A percentile compares a stretch with the other conserved stretches of the same genome.
These are phyloP conservation scores for Drosophila sechellia DNA, from an alignment of 1,140 invertebrate species.

Conservation along the genomic window DNA sequence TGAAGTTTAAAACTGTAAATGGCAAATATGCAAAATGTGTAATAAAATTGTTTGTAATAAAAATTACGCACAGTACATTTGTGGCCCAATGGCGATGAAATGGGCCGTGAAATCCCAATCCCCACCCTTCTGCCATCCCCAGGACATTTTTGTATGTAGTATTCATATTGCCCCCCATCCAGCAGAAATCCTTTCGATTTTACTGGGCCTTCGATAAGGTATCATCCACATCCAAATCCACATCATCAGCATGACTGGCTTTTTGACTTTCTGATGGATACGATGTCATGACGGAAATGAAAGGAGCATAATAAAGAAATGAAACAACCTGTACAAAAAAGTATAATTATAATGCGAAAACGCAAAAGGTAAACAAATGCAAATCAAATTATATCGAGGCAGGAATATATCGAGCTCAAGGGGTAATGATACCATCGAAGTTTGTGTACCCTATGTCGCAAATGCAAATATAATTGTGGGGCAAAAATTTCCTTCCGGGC, in stretches of 20 bases:
- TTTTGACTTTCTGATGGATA: slow-evolving; percentile 66
- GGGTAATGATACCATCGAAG: slow-evolving; percentile 1
- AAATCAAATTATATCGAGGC: slow-evolving; percentile 54
- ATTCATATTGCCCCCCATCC: background rate
- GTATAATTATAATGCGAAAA: slow-evolving; percentile 38
- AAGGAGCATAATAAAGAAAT: slow-evolving; percentile 22
- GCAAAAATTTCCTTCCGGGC: background rate
- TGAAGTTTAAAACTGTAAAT: slow-evolving; percentile 27
- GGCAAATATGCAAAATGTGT: slow-evolving; percentile 32
- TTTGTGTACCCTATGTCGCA: background rate
- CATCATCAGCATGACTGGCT: slow-evolving; percentile 38
- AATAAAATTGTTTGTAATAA: slow-evolving; percentile 78
- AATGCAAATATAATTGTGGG: background rate
- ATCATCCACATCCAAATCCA: slow-evolving; percentile 40
- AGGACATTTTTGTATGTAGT: slow-evolving; percentile 16
- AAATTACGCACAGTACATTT: slow-evolving; percentile 81
- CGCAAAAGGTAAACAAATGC: slow-evolving; percentile 71
- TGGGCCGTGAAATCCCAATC: slow-evolving; percentile 63
- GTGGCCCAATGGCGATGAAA: slow-evolving; percentile 57
- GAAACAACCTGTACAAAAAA: slow-evolving; percentile 10
- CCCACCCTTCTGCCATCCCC: background rate
- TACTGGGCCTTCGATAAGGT: slow-evolving; percentile 53
- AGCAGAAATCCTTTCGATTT: background rate
- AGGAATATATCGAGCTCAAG: background rate
- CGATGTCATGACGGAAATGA: slow-evolving; percentile 24